phyloP scores from a whole-genome alignment of 2,113 vertebrate genomes.

The Madoqua kirkii region DNA sequence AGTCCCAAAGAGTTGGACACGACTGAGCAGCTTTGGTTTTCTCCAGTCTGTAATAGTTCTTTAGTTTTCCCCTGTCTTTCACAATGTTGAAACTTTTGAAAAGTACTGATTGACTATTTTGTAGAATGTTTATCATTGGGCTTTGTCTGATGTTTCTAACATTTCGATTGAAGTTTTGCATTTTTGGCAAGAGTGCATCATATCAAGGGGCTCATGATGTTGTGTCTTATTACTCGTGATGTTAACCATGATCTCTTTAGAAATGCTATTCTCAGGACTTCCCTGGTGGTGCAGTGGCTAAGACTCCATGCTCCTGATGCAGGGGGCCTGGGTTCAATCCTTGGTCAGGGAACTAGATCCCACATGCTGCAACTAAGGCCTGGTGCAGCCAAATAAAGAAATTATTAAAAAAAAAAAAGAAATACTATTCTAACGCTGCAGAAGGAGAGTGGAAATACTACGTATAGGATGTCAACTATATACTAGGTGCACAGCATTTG shows the following conservation, averaged over 20 bases:
- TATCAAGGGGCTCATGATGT: neutral
- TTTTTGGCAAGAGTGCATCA: neutral
- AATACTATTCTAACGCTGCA: conserved; percentile 3
- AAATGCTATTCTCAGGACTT: neutral
- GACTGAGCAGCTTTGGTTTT: neutral
- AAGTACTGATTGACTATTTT: neutral
- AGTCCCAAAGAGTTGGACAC: neutral
- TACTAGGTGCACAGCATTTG: neutral
- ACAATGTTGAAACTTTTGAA: neutral
- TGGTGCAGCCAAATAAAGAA: neutral
- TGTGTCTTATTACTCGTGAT: neutral
- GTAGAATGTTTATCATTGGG: neutral
- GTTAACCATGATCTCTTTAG: neutral
- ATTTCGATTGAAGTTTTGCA: neutral
- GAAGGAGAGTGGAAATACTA: neutral
- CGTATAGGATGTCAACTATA: neutral
- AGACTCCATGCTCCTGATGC: neutral
- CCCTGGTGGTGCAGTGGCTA: neutral
- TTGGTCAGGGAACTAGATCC: neutral
- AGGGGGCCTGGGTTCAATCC: neutral
- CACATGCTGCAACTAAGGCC: neutral
- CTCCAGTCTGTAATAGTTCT: neutral
- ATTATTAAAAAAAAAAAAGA: neutral
- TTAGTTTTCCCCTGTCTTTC: neutral
- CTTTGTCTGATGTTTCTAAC: neutral